Conservation (phyloP, 2,888 invertebrate genomes). For the Andrena dorsata region DNA sequence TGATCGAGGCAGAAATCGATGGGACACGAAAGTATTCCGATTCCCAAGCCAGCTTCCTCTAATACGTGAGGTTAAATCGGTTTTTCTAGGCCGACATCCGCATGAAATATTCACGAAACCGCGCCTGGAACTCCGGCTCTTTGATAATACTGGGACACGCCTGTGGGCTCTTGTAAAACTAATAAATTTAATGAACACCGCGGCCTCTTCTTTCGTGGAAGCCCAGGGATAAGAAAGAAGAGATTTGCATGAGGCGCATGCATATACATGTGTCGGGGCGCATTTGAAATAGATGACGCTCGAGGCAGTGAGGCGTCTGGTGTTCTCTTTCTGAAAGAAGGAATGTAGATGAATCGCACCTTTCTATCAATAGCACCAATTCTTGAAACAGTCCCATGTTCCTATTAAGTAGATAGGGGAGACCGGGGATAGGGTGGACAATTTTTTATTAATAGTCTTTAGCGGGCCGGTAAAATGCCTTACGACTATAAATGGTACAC, state of each 20-base stretch:
- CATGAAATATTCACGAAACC: slow-evolving; percentile 68
- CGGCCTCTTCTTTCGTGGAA: slow-evolving; percentile 64
- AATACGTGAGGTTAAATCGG: slow-evolving; percentile 53
- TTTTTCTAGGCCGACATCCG: slow-evolving; percentile 43
- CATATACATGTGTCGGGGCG: too few species aligned
- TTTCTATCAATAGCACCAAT: too few species aligned
- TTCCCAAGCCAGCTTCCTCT: slow-evolving; percentile 12
- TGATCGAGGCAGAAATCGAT: not conserved
- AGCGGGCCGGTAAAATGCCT: too few species aligned
- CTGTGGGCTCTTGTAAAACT: slow-evolving; percentile 67
- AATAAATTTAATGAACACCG: slow-evolving; percentile 73
- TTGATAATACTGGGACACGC: slow-evolving; percentile 62
- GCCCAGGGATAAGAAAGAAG: slow-evolving; percentile 66
- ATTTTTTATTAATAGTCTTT: too few species aligned
- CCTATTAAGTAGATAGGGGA: too few species aligned
- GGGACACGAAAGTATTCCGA: slow-evolving; percentile 14
- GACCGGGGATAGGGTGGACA: too few species aligned
- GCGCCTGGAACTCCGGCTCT: slow-evolving; percentile 49
- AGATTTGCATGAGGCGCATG: slow-evolving; percentile 68
- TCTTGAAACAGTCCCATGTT: too few species aligned
- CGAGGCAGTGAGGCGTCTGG: too few species aligned
- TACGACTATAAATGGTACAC: too few species aligned
- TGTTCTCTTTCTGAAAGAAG: too few species aligned
- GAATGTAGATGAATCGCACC: too few species aligned
- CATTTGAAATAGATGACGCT: too few species aligned